Evolutionary conservation across 2,113 vertebrate genomes (phyloP), one percentile per base, ranked within the genome.

Genomic region (Halichoerus grypus): DNA sequence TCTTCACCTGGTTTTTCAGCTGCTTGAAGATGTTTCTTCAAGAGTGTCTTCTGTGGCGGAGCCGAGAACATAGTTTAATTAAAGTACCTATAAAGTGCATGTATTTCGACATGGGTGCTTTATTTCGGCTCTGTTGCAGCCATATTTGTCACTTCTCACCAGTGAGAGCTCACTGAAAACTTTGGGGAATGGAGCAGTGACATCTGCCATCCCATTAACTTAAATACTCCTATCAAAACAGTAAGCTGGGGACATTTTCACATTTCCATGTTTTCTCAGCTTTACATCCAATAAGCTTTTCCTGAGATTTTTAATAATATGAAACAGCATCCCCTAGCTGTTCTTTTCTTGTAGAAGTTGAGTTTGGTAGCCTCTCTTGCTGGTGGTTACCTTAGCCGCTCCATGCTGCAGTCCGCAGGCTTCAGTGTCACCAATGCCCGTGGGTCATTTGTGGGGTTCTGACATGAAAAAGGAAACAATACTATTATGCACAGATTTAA

Each of bases 371-470:
- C 82, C 28, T 82, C 69, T 59, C 36, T 80, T 69, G 57, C 65
- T 91, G 93, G 77, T 18, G 88, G 92, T 46, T 57, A 69, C 96
- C 95, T 94, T 14, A 18, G 72, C 87, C 59, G 51, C 79, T 94
- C 39, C 77, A 65, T 89, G 49, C 92, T 61, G 1, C 63, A 95
- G 91, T 88, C 57, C 91, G 87, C 51, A 39, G 97, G 88, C 28
- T 98, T 98, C 91, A 82, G 92, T 51, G 95, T 76, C 51, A 49
- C 94, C 87, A 53, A 72, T 61, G 71, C 94, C 85, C 91, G 21
- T 36, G 88, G 95, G 97, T 96, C 93, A 55, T 28, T 92, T 94
- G 63, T 91, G 87, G 74, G 15, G 92, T 89, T 97, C 82, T 94
- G 88, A 76, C 39, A 63, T 69, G 12, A 71, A 97, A 51, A 97